Evolutionary conservation across 2,797 vertebrate species (phyloP).

Genomic region (Leptatherina wallacei): DNA sequence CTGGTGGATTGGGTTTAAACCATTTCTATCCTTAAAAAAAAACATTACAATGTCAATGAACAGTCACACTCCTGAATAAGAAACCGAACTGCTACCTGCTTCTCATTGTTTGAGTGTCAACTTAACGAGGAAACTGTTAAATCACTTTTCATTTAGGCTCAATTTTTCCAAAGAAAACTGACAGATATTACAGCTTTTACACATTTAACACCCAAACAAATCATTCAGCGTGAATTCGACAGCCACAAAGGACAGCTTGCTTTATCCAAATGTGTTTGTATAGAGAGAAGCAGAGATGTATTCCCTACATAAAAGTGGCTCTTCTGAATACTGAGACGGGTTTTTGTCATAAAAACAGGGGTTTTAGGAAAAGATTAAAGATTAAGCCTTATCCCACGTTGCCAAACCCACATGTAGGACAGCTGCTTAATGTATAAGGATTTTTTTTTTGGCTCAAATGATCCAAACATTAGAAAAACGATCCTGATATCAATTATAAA

Average conservation of each 20-base stretch:
- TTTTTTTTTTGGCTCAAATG: not conserved
- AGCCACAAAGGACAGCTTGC: constrained; percentile 14
- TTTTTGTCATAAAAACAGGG: constrained; percentile 1
- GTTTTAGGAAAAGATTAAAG: constrained; percentile 13
- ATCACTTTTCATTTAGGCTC: not conserved
- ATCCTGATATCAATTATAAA: constrained; percentile 19
- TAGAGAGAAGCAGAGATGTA: not conserved
- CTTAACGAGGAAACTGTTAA: not conserved
- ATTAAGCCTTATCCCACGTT: constrained; percentile 2
- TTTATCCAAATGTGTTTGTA: constrained; percentile 11
- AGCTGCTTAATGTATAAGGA: constrained; percentile 10
- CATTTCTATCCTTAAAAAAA: not conserved
- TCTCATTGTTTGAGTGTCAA: constrained; percentile 10
- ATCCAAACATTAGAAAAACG: not conserved
- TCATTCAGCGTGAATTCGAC: constrained; percentile 16
- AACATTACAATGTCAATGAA: not conserved
- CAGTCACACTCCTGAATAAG: not conserved
- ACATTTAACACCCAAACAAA: constrained; percentile 31
- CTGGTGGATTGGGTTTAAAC: not conserved
- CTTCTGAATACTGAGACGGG: constrained; percentile 7
- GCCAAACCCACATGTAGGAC: constrained; percentile 15
- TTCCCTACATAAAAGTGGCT: not conserved
- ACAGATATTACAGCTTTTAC: constrained; percentile 4
- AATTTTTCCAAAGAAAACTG: not conserved
- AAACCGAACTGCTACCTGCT: constrained; percentile 12